Percentiles rank a stretch among this genome's conserved stretches.
These are phyloP conservation scores for Xerus inauris DNA, from an alignment of 2,113 vertebrate species.

Conservation along the genomic window DNA sequence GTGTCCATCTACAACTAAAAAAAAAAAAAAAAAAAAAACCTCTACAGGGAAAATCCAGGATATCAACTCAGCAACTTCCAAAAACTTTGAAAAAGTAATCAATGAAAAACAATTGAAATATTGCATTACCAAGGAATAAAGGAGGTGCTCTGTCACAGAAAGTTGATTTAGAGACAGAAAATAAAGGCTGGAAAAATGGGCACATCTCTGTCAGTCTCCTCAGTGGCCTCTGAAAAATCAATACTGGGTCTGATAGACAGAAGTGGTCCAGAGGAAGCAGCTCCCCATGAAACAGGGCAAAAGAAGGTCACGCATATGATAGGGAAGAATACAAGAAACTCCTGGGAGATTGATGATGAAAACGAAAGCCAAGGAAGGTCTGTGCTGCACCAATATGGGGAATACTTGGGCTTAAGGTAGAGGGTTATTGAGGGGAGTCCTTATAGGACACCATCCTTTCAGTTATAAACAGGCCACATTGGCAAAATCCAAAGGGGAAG, in stretches of 20 bases:
- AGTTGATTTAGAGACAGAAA: background rate
- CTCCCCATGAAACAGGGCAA: background rate
- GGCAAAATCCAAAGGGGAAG: conserved; percentile 40
- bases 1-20: too few relatives aligned
- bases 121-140: background rate
- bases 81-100: background rate
- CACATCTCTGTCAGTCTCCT: background rate
- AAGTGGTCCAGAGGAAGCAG: background rate
- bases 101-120: background rate
- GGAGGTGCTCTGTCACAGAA: background rate
- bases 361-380: background rate
- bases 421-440: background rate
- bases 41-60: background rate
- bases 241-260: background rate
- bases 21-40: too few relatives aligned
- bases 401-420: background rate
- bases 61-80: background rate
- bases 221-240: background rate
- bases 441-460: background rate
- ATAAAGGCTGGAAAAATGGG: background rate
- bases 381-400: background rate
- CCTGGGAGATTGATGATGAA: background rate
- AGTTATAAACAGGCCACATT: background rate
- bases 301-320: background rate
- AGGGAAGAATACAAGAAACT: background rate